A percentile compares a stretch with the other conserved stretches of the same genome.
These are phyloP conservation scores for Xestia xanthographa DNA, from an alignment of 2,888 invertebrate genomes.

Conservation along the genomic window DNA sequence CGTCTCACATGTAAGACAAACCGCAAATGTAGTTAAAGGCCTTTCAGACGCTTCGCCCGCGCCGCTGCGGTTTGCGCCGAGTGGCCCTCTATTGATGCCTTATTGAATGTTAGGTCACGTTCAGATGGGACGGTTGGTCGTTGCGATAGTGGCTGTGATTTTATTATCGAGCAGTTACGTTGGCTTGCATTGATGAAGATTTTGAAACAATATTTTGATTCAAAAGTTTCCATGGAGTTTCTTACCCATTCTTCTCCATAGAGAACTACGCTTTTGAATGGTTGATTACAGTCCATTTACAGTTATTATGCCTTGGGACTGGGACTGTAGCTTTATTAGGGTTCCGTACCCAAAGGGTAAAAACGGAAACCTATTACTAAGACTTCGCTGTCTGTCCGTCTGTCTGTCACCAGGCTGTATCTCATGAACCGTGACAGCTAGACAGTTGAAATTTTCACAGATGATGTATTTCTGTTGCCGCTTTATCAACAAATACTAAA, in stretches of 20 bases:
- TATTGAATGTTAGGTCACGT: constrained; percentile 56
- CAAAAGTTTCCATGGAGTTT: background rate
- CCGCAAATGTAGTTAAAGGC: constrained; percentile 67
- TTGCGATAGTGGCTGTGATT: background rate
- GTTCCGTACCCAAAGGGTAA: too few relatives aligned
- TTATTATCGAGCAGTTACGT: background rate
- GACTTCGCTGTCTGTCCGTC: too few relatives aligned
- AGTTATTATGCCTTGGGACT: background rate
- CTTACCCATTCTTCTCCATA: background rate
- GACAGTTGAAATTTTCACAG: too few relatives aligned
- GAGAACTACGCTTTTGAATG: too few relatives aligned
- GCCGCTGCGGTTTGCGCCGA: constrained; percentile 60
- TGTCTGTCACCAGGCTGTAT: too few relatives aligned
- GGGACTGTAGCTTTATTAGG: background rate
- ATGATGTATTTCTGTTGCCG: too few relatives aligned
- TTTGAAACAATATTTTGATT: background rate
- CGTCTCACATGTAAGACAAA: constrained; percentile 52
- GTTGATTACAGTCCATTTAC: background rate
- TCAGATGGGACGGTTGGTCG: constrained; percentile 2
- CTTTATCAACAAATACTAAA: too few relatives aligned
- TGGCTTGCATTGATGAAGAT: background rate
- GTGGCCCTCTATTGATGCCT: constrained; percentile 67
- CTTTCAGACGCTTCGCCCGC: constrained; percentile 57
- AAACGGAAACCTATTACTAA: too few relatives aligned
- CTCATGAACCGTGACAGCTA: too few relatives aligned